Evolutionary conservation across 2,797 vertebrate genomes (phyloP).

Genomic region (Pogonophryne albipinna): DNA sequence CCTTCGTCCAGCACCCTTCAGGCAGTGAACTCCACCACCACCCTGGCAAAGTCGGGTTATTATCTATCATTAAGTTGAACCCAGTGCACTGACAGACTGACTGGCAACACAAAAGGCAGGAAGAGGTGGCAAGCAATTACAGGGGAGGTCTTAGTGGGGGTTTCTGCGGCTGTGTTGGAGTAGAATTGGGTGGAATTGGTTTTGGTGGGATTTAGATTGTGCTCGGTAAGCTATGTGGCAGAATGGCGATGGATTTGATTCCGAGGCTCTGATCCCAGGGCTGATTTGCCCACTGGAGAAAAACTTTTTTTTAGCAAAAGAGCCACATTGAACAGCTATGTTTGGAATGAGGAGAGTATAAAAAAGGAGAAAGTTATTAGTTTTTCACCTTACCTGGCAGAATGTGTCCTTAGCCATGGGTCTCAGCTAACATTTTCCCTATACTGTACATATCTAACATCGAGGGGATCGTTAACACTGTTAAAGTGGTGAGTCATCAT

Average conservation of each 20-base stretch:
- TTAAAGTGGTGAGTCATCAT: neutral
- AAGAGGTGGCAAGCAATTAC: conserved; percentile 64
- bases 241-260: conserved; percentile 49
- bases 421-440: neutral
- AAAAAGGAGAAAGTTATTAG: neutral
- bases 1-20: conserved; percentile 4
- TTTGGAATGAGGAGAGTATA: neutral
- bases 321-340: neutral
- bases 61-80: conserved; percentile 65
- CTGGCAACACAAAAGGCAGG: conserved; percentile 41
- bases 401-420: neutral
- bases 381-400: neutral
- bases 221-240: conserved; percentile 32
- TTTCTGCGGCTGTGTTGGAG: conserved; percentile 38
- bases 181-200: conserved; percentile 61
- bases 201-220: conserved; percentile 62
- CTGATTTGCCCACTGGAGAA: conserved; percentile 19
- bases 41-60: conserved; percentile 39
- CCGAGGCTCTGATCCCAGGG: conserved; percentile 36
- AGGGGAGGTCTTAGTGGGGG: conserved; percentile 37
- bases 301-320: conserved; percentile 21
- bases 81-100: conserved; percentile 38
- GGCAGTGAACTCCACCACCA: conserved; percentile 20
- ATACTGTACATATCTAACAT: too few species aligned
- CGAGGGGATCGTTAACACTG: neutral